These are phyloP conservation scores for Aphidius gifuensis DNA, from an alignment of 1,140 invertebrate species.

Conservation along the genomic window DNA sequence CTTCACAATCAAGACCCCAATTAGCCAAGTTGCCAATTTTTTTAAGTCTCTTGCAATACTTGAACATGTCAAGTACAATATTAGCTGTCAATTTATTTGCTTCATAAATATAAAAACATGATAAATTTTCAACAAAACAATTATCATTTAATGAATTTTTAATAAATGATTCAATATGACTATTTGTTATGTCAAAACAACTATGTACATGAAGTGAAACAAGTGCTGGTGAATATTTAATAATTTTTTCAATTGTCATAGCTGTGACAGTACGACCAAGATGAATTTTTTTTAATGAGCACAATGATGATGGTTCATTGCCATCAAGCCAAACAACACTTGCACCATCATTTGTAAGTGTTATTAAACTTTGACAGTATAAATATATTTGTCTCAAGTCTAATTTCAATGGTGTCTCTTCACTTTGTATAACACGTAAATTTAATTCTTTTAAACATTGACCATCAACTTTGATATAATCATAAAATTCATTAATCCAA, in stretches of 20 bases:
- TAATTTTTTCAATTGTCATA: slow-evolving; percentile 42
- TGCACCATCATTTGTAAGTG: slow-evolving; percentile 43
- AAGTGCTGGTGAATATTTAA: slow-evolving; percentile 46
- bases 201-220: slow-evolving; percentile 49
- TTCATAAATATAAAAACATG: slow-evolving; percentile 55
- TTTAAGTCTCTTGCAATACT: slow-evolving; percentile 43
- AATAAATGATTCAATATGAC: slow-evolving; percentile 40
- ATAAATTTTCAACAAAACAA: slow-evolving; percentile 43
- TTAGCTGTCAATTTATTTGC: slow-evolving; percentile 46
- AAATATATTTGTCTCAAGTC: slow-evolving; percentile 46
- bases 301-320: slow-evolving; percentile 31
- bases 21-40: slow-evolving; percentile 54
- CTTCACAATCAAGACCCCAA: slow-evolving; percentile 52
- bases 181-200: slow-evolving; percentile 49
- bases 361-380: slow-evolving; percentile 45
- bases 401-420: slow-evolving; percentile 37
- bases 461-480: slow-evolving; percentile 49
- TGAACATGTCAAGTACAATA: slow-evolving; percentile 45
- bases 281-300: slow-evolving; percentile 44
- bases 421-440: slow-evolving; percentile 40
- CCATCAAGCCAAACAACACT: slow-evolving; percentile 45
- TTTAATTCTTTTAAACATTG: slow-evolving; percentile 44
- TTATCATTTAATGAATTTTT: slow-evolving; percentile 24
- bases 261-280: slow-evolving; percentile 47
- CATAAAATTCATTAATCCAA: slow-evolving; percentile 50